phyloP scores from a whole-genome alignment of 1,140 invertebrate species.

The Papilio xuthus region DNA sequence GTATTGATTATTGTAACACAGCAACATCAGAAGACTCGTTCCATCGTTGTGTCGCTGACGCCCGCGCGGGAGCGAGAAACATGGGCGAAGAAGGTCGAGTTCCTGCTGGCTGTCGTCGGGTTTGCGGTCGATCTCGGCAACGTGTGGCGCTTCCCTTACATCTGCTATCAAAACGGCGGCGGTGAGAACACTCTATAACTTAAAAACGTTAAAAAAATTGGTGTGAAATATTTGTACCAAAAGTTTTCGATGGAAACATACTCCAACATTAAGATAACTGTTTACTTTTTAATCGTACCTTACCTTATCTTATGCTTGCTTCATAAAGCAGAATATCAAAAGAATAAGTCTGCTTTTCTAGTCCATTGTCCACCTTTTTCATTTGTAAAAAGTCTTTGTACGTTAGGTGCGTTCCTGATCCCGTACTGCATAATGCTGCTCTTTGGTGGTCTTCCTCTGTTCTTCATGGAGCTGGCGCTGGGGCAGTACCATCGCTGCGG shows the following conservation, averaged over 20 bases:
- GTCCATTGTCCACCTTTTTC: not conserved
- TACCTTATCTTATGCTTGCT: too few relatives aligned
- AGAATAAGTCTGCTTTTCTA: not conserved
- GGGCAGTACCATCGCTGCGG: conserved; percentile 96
- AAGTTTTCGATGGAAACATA: not conserved
- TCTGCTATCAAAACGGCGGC: conserved; percentile 91
- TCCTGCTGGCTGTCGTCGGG: conserved; percentile 92
- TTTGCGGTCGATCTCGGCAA: conserved; percentile 89
- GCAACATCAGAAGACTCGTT: conserved; percentile 72
- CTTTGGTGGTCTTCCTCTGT: conserved; percentile 95
- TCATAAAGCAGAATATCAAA: too few relatives aligned
- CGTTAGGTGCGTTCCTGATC: conserved; percentile 94
- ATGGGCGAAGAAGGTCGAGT: conserved; percentile 94
- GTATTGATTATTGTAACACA: conserved; percentile 6
- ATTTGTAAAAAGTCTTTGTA: not conserved
- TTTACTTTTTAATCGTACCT: too few relatives aligned
- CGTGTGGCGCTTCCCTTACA: conserved; percentile 86
- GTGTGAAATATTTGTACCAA: too few relatives aligned
- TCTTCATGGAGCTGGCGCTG: conserved; percentile 96
- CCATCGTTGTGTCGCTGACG: conserved; percentile 84
- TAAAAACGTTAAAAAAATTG: not conserved
- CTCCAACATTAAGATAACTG: too few relatives aligned
- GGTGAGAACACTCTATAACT: conserved; percentile 76
- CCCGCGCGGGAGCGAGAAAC: conserved; percentile 85
- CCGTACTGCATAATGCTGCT: conserved; percentile 96